Conservation (phyloP, 2,797 vertebrate genomes). For the Graptemys geographica region DNA sequence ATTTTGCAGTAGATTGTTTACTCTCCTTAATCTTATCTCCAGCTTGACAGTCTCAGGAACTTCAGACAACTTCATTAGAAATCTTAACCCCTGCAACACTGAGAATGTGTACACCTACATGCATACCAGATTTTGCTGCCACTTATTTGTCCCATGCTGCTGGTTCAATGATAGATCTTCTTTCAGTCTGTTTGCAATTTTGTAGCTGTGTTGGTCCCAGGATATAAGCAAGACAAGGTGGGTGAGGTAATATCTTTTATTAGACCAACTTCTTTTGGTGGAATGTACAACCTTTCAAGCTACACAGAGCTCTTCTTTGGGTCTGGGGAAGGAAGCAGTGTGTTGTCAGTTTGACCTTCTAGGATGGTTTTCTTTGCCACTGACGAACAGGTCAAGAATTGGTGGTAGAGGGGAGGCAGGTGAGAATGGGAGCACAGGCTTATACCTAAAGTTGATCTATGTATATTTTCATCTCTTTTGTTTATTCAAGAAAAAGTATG, state of each 20-base stretch:
- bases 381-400: not conserved
- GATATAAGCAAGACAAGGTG: not conserved
- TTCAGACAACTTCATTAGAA: not conserved
- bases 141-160: not conserved
- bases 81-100: not conserved
- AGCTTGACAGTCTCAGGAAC: not conserved
- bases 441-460: not conserved
- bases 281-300: not conserved
- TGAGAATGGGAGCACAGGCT: not conserved
- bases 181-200: not conserved
- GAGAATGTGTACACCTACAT: not conserved
- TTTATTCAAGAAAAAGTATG: not conserved
- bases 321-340: not conserved
- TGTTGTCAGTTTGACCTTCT: not conserved
- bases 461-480: not conserved
- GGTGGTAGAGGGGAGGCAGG: not conserved
- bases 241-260: not conserved
- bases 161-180: not conserved
- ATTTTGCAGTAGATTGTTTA: not conserved
- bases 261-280: not conserved
- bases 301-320: not conserved
- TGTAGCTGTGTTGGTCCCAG: not conserved
- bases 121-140: not conserved
- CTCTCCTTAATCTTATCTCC: not conserved
- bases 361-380: not conserved